phyloP scores from a whole-genome alignment of 2,113 vertebrate species.

The Willisornis vidua region DNA sequence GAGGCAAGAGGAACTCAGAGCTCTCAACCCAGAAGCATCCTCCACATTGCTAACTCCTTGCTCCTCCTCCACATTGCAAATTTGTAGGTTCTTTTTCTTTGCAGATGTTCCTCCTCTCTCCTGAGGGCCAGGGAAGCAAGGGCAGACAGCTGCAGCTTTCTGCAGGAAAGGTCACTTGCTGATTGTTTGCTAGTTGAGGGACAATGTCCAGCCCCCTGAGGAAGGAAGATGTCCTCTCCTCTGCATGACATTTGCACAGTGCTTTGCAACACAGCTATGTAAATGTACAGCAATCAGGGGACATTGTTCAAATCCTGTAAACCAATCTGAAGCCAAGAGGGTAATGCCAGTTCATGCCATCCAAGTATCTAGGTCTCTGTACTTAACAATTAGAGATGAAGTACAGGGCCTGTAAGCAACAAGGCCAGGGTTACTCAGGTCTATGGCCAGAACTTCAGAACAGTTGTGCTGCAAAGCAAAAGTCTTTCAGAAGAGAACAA shows the following conservation, averaged over 20 bases:
- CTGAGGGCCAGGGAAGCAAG: background rate
- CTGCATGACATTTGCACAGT: background rate
- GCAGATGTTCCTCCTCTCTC: background rate
- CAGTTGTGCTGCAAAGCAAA: background rate
- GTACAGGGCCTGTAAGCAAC: background rate
- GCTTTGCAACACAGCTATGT: conserved; percentile 11
- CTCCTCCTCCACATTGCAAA: background rate
- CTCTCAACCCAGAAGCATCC: background rate
- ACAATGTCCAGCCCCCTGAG: background rate
- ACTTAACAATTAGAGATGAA: background rate
- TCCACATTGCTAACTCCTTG: background rate
- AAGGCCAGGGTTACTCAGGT: background rate
- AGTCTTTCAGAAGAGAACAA: background rate
- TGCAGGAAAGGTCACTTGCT: conserved; percentile 28
- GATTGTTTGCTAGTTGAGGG: background rate
- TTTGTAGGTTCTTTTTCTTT: background rate
- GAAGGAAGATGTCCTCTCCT: background rate
- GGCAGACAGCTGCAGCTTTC: conserved; percentile 24
- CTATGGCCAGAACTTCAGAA: background rate
- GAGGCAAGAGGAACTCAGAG: background rate
- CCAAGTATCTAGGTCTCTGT: background rate
- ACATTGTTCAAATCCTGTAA: background rate
- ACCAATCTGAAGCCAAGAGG: background rate
- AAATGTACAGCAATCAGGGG: conserved; percentile 9
- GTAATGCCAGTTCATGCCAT: background rate